phyloP scores from a whole-genome alignment of 2,888 invertebrate species.

The Tholera decimalis region DNA sequence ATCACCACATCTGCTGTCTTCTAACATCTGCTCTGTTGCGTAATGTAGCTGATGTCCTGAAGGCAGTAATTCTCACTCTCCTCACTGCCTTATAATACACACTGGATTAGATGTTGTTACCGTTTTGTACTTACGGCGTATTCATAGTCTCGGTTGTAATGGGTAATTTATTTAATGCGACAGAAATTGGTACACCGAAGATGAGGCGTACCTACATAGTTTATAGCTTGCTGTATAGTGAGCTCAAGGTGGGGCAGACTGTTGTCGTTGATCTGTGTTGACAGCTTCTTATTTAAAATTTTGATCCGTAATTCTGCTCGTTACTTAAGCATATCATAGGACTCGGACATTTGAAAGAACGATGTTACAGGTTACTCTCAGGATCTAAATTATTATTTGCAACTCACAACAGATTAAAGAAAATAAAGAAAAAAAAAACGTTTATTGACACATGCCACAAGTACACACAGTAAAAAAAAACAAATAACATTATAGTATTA shows the following conservation, averaged over 20 bases:
- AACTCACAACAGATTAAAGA: no score
- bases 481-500: no score
- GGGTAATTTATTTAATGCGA: slow-evolving; percentile 32
- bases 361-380: not conserved
- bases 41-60: slow-evolving; percentile 80
- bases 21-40: slow-evolving; percentile 70
- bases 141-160: slow-evolving; percentile 67
- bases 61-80: slow-evolving; percentile 87
- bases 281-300: not conserved
- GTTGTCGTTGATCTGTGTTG: slow-evolving; percentile 5
- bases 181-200: not conserved
- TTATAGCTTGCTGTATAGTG: not conserved
- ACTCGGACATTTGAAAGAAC: not conserved
- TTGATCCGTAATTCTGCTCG: not conserved
- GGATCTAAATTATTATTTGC: not conserved
- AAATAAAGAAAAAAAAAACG: no score
- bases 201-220: slow-evolving; percentile 3
- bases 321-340: not conserved
- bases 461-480: no score
- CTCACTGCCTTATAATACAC: slow-evolving; percentile 76
- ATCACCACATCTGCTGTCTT: slow-evolving; percentile 45
- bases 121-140: slow-evolving; percentile 73
- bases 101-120: slow-evolving; percentile 76
- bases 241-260: not conserved
- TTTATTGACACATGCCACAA: no score